Evolutionary conservation across 1,140 invertebrate genomes (phyloP).

Genomic region (Pectinophora gossypiella): DNA sequence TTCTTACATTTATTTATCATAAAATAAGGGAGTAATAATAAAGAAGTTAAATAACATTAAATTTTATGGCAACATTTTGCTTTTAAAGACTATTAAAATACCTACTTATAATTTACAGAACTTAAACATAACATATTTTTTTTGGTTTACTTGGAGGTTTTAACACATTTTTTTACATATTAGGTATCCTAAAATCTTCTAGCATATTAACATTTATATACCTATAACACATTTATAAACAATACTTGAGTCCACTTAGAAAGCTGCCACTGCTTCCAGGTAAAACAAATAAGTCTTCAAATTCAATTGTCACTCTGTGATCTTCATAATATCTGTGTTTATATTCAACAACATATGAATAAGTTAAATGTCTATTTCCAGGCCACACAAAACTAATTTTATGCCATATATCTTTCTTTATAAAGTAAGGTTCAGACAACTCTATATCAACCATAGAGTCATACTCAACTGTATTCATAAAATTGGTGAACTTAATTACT

Average conservation of each 20-base stretch:
- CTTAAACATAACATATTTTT: no score
- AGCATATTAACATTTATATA: no score
- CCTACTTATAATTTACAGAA: no score
- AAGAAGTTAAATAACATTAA: no score
- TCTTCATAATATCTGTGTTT: slow-evolving; percentile 45
- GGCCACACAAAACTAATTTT: slow-evolving; percentile 64
- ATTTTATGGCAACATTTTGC: no score
- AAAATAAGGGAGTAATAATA: no score
- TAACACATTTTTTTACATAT: no score
- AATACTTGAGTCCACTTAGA: slow-evolving; percentile 62
- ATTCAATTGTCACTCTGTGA: slow-evolving; percentile 54
- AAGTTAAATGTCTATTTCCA: slow-evolving; percentile 34
- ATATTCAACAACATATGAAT: slow-evolving; percentile 58
- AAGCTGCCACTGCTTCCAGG: slow-evolving; percentile 52
- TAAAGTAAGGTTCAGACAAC: slow-evolving; percentile 51
- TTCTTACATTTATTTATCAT: no score
- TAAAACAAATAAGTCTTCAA: slow-evolving; percentile 53
- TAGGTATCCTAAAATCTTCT: neutral
- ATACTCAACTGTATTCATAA: slow-evolving; percentile 50
- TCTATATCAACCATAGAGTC: slow-evolving; percentile 57
- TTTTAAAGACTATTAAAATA: no score
- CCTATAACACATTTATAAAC: slow-evolving; percentile 48
- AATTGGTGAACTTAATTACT: slow-evolving; percentile 42
- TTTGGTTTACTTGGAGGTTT: no score
- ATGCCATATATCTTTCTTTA: slow-evolving; percentile 65